These are phyloP conservation scores for Myocastor coypus DNA, from an alignment of 2,113 vertebrate genomes.

Conservation along the genomic window DNA sequence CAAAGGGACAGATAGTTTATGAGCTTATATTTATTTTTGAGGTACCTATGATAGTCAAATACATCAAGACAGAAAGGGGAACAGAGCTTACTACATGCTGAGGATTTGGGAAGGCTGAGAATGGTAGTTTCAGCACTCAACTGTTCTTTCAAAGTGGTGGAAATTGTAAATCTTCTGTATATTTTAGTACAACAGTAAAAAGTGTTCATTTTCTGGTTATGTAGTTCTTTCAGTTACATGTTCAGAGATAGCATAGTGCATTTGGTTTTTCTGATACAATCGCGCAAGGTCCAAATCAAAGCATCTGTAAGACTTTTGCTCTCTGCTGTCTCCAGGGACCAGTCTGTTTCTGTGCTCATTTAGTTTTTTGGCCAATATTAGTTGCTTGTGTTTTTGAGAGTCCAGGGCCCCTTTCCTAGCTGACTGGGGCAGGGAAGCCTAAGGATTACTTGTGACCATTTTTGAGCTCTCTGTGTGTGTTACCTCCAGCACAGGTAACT, in stretches of 20 bases:
- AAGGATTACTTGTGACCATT: background rate
- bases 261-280: background rate
- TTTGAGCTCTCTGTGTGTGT: background rate
- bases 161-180: background rate
- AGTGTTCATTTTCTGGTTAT: background rate
- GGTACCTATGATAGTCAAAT: background rate
- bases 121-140: background rate
- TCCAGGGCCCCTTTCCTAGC: background rate
- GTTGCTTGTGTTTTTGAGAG: background rate
- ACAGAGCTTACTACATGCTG: background rate
- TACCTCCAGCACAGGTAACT: background rate
- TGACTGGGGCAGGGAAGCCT: background rate
- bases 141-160: background rate
- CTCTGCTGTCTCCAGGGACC: background rate
- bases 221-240: background rate
- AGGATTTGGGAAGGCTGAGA: background rate
- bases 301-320: background rate
- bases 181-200: background rate
- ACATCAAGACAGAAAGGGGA: background rate
- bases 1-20: background rate
- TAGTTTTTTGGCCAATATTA: background rate
- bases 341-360: background rate
- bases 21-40: background rate
- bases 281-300: background rate
- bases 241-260: background rate